Evolutionary conservation across 2,113 vertebrate genomes (phyloP).

Genomic region (Balaenoptera acutorostrata): DNA sequence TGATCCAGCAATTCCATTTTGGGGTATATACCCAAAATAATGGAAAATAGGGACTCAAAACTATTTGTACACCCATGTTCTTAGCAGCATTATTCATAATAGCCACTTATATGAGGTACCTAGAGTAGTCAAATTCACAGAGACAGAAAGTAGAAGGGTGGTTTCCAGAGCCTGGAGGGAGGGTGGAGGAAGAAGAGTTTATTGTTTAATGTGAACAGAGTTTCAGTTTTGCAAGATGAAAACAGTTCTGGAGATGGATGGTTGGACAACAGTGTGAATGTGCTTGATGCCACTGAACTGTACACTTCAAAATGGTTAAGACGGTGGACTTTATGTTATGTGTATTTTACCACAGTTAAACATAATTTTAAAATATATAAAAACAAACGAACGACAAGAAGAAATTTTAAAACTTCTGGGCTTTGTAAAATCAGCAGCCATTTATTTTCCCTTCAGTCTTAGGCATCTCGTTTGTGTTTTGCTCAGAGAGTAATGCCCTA

Average conservation of each 20-base stretch:
- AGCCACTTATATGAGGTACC: neutral
- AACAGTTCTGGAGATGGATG: neutral
- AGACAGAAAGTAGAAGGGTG: neutral
- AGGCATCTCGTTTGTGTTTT: conserved; percentile 12
- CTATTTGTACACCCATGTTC: neutral
- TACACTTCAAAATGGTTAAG: neutral
- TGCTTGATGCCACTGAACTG: neutral
- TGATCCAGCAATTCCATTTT: neutral
- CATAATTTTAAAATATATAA: neutral
- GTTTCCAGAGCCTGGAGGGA: neutral
- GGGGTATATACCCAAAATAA: neutral
- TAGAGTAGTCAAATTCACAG: neutral
- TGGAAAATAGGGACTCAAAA: neutral
- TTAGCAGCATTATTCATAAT: neutral
- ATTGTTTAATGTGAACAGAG: neutral
- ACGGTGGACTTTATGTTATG: neutral
- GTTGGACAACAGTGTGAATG: neutral
- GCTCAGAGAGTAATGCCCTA: neutral
- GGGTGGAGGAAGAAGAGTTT: neutral
- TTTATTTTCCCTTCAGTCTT: neutral
- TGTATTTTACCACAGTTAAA: neutral
- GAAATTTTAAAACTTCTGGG: neutral
- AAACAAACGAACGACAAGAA: neutral
- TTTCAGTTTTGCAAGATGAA: neutral
- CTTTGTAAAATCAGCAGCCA: neutral